Base-by-base conservation (phyloP, 2,888 invertebrate genomes). In the Meiosimyza decipiens region DNA sequence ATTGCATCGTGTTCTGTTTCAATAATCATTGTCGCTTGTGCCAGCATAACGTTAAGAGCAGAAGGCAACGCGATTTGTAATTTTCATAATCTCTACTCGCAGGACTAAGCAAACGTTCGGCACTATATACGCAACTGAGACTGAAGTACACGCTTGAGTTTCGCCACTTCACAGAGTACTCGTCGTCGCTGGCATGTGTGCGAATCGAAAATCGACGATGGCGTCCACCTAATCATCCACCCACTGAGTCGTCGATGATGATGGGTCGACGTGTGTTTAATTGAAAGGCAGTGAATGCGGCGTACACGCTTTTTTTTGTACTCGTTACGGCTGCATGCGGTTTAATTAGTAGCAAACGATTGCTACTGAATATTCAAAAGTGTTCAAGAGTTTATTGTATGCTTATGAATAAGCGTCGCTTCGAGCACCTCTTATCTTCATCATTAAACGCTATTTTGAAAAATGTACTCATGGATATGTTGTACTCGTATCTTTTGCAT, bases 351-450 rank as follows among this genome's bases (percentile, higher is more conserved):
- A 47, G 49, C 67, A 59, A 68, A 68, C 49, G 57, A 57, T 40
- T 15, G 57, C 22, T 57, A 47, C n/a, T 9, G 16, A 15, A 11
- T 6, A 16, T 40, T 40, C 15, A 60, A 65, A 63, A 68, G 69
- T 64, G 62, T 60, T 72, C 51, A 66, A 71, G 73, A 65, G 71
- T 65, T 73, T 74, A 73, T 74, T 75, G 66, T 55, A 49, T 40
- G 54, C 54, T 71, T 75, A 73, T 74, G 71, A 66, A 74, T 72
- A 76, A 74, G 71, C 71, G 72, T 54, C 57, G 67, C 60, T 57
- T 75, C 69, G 69, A 74, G 74, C 71, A 72, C 74, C 76, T 71
- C 74, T 76, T 73, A 76, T 74, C 73, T 68, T 69, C 66, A 59
- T 51, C 63, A 71, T 64, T 64, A 68, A 74, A 70, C 71, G 74